Conservation (phyloP, 2,113 vertebrate genomes). For the Silurus glanis region DNA sequence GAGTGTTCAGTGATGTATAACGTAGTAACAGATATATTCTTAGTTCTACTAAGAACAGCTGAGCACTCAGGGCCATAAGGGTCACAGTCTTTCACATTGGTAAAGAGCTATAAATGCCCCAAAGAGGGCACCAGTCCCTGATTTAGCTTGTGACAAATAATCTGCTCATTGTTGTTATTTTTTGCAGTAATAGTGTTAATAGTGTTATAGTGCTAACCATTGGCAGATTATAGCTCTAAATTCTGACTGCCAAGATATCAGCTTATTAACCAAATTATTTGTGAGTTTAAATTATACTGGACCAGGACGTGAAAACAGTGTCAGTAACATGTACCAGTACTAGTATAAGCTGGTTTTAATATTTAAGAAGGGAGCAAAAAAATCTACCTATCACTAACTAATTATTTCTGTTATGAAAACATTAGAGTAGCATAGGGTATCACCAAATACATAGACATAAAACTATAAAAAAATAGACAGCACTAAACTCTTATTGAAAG, state of each 20-base stretch:
- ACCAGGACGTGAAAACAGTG: not conserved
- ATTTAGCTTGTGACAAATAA: not conserved
- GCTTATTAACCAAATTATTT: not conserved
- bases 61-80: constrained; percentile 28
- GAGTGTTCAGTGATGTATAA: not conserved
- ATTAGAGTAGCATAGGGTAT: not conserved
- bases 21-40: not conserved
- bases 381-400: not conserved
- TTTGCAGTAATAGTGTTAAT: no score
- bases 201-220: not conserved
- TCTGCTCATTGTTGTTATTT: not conserved
- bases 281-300: not conserved
- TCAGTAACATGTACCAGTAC: not conserved
- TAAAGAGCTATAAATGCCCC: constrained; percentile 4
- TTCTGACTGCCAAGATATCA: not conserved
- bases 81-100: constrained; percentile 47
- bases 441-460: not conserved
- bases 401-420: not conserved
- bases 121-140: not conserved
- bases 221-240: not conserved
- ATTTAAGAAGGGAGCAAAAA: not conserved
- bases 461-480: not conserved
- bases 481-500: not conserved
- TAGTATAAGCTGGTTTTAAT: not conserved
- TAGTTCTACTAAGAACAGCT: constrained; percentile 42